Evolutionary conservation across 2,797 vertebrate genomes (phyloP).

Genomic region (Enteromius fasciolatus): DNA sequence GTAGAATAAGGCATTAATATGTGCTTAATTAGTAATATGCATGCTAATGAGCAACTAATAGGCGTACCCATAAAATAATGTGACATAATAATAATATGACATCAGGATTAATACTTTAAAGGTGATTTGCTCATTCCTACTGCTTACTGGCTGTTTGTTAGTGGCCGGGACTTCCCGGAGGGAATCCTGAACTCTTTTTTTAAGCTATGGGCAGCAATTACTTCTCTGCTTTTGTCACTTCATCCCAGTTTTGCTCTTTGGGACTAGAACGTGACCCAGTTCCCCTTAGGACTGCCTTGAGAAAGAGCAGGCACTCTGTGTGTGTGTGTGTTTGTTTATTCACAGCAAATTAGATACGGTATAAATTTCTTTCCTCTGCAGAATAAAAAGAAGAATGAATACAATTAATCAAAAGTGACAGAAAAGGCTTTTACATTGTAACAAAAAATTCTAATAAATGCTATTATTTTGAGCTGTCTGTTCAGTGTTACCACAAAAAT

Average conservation of each 20-base stretch:
- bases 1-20: too few species aligned
- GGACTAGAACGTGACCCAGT: conserved; percentile 12
- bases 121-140: not conserved
- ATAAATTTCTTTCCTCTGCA: not conserved
- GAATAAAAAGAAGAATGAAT: not conserved
- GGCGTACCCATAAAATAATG: too few species aligned
- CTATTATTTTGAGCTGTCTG: not conserved
- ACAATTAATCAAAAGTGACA: not conserved
- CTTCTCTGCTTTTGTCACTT: conserved; percentile 21
- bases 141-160: not conserved
- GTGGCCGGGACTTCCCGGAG: not conserved
- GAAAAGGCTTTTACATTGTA: not conserved
- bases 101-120: not conserved
- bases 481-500: too few species aligned
- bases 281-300: conserved; percentile 7
- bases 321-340: not conserved
- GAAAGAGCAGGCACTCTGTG: not conserved
- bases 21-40: too few species aligned
- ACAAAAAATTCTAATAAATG: not conserved
- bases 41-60: too few species aligned
- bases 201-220: conserved; percentile 8
- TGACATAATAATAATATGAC: not conserved
- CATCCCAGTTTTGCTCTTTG: conserved; percentile 18
- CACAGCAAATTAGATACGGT: not conserved
- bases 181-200: not conserved